Evolutionary conservation across 2,888 invertebrate species (phyloP).

Genomic region (Tenthredo notha): DNA sequence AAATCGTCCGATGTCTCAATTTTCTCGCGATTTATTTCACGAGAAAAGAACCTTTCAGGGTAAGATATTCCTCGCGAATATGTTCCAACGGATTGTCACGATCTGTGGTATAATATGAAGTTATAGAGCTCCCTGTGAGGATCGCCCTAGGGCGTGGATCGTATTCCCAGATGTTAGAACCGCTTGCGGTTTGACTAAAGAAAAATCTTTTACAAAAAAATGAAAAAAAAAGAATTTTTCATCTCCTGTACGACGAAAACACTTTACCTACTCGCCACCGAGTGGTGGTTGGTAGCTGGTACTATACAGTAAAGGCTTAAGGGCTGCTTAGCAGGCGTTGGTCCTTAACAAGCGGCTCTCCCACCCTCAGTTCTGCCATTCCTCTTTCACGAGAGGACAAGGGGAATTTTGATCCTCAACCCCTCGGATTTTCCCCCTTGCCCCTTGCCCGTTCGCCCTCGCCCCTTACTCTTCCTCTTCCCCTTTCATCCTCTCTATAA

Average conservation of each 20-base stretch:
- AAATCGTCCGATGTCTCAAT: constrained; percentile 4
- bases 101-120: constrained; percentile 24
- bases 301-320: neutral
- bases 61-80: constrained; percentile 25
- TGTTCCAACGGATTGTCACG: constrained; percentile 21
- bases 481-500: neutral
- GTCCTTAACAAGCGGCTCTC: constrained; percentile 25
- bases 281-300: neutral
- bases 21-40: constrained; percentile 28
- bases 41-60: constrained; percentile 15
- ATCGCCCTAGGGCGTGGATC: neutral
- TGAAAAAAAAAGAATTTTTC: neutral
- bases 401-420: constrained; percentile 27
- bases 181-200: neutral
- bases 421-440: neutral
- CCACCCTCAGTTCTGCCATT: neutral
- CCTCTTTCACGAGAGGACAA: constrained; percentile 19
- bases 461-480: neutral
- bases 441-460: neutral
- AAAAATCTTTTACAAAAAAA: neutral
- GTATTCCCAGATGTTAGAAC: constrained; percentile 19
- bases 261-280: neutral
- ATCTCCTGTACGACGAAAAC: neutral
- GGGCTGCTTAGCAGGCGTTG: constrained; percentile 46
- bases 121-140: neutral